Base-by-base conservation (phyloP, 2,797 vertebrate species). In the Mus spretus region DNA sequence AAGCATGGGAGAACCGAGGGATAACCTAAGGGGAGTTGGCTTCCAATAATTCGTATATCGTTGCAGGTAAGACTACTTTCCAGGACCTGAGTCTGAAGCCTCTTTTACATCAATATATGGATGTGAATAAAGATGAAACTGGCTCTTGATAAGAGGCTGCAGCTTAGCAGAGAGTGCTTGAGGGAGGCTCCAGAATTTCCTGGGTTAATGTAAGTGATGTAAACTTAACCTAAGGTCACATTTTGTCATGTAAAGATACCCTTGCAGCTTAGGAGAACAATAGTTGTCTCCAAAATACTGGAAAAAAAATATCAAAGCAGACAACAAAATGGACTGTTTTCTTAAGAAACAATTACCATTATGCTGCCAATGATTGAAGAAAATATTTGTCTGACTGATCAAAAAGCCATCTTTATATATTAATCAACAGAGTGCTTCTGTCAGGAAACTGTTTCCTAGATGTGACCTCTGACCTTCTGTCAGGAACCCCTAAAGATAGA, bases 371-470 rank as follows among this genome's bases (percentile, higher is more conserved):
- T 82, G 5, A 15, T 74, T 82, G 67, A 93, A 83, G 28, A 67
- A 95, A 94, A 80, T 47, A 72, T 79, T 94, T 65, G 37, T 57
- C 81, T 96, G 89, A 37, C 75, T 78, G 6, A 22, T 86, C 31
- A 65, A 67, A 63, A 85, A 63, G 6, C n/a, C 24, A 93, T 86
- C 20, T 50, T 67, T 93, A 61, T 44, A 79, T 72, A 53, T 34
- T 61, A 47, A 75, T 61, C n/a, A 84, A 65, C 67, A 86, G 89
- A 80, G 22, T 26, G 17, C 44, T 90, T 89, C 50, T 96, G 37
- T 80, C 31, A 77, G 94, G 17, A 11, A 12, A 87, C 9, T 15
- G 20, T 84, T 85, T 93, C 91, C 77, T 17, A 37, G 40, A 12
- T 67, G 2, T 67, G 63, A 87, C 26, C 26, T 20, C 11, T 20